Conservation (phyloP, 2,888 invertebrate species). For the Octodonta nipae region DNA sequence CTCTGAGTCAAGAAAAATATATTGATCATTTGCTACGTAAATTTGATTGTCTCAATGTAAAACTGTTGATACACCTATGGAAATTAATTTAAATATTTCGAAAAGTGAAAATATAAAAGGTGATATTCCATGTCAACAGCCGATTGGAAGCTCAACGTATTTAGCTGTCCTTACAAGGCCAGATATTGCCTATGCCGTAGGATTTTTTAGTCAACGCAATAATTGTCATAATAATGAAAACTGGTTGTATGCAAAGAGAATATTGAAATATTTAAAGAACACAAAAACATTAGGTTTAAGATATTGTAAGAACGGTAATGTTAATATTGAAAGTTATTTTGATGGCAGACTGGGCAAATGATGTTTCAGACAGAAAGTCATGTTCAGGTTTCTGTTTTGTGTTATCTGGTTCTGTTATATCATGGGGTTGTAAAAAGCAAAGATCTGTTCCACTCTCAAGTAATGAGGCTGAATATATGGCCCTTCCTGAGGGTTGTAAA, state of each 20-base stretch:
- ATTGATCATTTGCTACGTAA: constrained; percentile 9
- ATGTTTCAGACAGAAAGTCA: constrained; percentile 27
- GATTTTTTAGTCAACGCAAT: constrained; percentile 15
- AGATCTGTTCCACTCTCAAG: constrained; percentile 19
- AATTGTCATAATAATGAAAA: constrained; percentile 10
- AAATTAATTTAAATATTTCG: constrained; percentile 5
- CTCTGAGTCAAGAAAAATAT: constrained; percentile 12
- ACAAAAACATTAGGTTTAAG: constrained; percentile 5
- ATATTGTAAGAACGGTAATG: neutral
- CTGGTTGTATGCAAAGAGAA: constrained; percentile 11
- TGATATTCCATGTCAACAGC: constrained; percentile 11
- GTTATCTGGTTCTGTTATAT: constrained; percentile 17
- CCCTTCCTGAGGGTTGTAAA: constrained; percentile 17
- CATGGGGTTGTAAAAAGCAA: constrained; percentile 22
- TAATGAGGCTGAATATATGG: constrained; percentile 23
- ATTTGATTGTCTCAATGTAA: constrained; percentile 8
- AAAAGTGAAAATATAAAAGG: neutral
- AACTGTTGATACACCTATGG: constrained; percentile 8
- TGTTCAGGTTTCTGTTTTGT: constrained; percentile 22
- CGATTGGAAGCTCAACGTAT: constrained; percentile 13
- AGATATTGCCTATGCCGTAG: constrained; percentile 16
- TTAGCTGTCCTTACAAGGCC: constrained; percentile 13
- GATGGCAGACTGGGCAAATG: constrained; percentile 11
- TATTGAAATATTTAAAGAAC: constrained; percentile 8
- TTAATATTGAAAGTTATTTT: constrained; percentile 3